These are phyloP conservation scores for Phaedon cochleariae DNA, from an alignment of 2,888 invertebrate genomes.

Conservation along the genomic window DNA sequence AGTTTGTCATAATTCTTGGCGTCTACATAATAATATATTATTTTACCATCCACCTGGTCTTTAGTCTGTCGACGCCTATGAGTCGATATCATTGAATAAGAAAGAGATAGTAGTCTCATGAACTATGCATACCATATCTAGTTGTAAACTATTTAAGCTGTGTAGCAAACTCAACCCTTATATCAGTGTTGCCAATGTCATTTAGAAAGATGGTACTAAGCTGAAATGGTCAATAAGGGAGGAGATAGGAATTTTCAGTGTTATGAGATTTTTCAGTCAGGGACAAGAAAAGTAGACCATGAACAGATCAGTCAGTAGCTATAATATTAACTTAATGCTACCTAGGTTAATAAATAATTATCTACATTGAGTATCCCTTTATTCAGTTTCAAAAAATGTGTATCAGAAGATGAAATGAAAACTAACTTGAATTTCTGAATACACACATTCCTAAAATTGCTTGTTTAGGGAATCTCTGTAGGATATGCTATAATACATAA, in stretches of 20 bases:
- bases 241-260: not conserved
- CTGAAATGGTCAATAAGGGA: not conserved
- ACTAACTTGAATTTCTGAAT: not conserved
- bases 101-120: too few species aligned
- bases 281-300: slow-evolving; percentile 29
- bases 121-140: too few species aligned
- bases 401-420: slow-evolving; percentile 1
- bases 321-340: slow-evolving; percentile 31
- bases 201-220: not conserved
- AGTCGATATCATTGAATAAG: too few species aligned
- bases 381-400: slow-evolving; percentile 24
- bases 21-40: too few species aligned
- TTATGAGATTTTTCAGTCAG: slow-evolving; percentile 24
- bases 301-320: slow-evolving; percentile 40
- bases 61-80: too few species aligned
- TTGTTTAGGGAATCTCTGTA: slow-evolving; percentile 14
- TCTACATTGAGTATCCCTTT: slow-evolving; percentile 25
- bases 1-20: too few species aligned
- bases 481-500: slow-evolving; percentile 39
- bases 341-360: slow-evolving; percentile 38
- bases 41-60: too few species aligned
- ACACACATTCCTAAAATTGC: slow-evolving; percentile 10
- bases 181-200: too few species aligned
- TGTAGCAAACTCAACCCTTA: too few species aligned
- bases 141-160: too few species aligned